Evolutionary conservation across 2,888 invertebrate genomes (phyloP), one percentile per base, ranked within the genome.

Genomic region (Drosophila macrothrix): DNA sequence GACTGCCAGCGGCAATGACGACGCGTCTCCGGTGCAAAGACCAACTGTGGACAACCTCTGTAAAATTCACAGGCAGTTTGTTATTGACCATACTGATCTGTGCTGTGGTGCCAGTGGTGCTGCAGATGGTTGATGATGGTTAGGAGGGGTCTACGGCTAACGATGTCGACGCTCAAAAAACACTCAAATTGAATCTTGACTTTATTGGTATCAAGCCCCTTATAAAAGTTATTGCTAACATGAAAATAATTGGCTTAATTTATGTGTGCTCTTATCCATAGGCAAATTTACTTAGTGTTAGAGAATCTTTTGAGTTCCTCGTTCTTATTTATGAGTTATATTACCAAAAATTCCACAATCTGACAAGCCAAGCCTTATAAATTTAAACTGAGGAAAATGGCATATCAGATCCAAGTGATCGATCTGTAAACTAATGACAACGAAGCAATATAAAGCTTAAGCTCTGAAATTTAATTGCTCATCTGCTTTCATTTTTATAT

Each of bases 181-280:
- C 66, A 80, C 77, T 86, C 81, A 84, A 84, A 88, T 84, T 88
- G 84, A 88, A 84, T 86, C 84, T 86, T 66, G 71, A 83, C 81
- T 88, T 83, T 86, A 88, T 86, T 87, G 84, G 76, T 77, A 83
- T 80, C 68, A 64, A 56, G 67, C 75, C 76, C 72, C 74, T 72
- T 85, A 52, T 70, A 73, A 50, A 77, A 71, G 67, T 66, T 72
- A 75, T 86, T 77, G 84, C 77, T 73, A 71, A 78, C 81, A 81
- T 73, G 73, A 85, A 82, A 88, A 85, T 83, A 83, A 83, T 83
- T 88, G 86, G 77, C 86, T 83, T 86, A 73, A 86, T 86, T 83
- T 77, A 72, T 72, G 81, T 50, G 43, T 37, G 63, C 67, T 61
- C 65, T 58, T 71, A 55, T 43, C 54, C 72, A 54, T 56, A 58